These are phyloP conservation scores for Salvelinus namaycush DNA, from an alignment of 2,113 vertebrate species.

Conservation along the genomic window DNA sequence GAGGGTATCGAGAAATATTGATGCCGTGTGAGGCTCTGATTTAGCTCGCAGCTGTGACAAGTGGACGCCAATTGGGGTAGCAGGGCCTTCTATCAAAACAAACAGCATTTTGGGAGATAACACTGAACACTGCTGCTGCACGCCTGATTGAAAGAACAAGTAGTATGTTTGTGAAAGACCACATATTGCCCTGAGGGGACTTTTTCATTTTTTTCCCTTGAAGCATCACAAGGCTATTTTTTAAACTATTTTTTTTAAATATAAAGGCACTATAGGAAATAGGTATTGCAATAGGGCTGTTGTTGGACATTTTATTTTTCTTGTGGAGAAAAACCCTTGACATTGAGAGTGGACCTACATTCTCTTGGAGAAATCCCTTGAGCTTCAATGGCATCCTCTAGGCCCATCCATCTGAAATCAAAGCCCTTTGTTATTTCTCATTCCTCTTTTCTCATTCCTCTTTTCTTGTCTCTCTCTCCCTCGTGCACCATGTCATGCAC, in stretches of 20 bases:
- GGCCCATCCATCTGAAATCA: constrained; percentile 20
- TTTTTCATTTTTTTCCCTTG: not conserved
- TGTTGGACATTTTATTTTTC: not conserved
- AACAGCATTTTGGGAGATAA: constrained; percentile 15
- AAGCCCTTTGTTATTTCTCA: constrained; percentile 20
- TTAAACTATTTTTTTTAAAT: too few species aligned
- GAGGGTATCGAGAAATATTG: constrained; percentile 18
- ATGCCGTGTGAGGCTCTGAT: constrained; percentile 24
- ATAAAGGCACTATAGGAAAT: not conserved
- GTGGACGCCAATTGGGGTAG: constrained; percentile 17
- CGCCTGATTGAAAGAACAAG: not conserved
- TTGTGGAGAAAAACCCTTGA: not conserved
- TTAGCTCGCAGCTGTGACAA: constrained; percentile 24
- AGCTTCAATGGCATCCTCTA: constrained; percentile 7
- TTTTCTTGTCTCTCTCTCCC: not conserved
- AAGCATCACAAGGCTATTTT: not conserved
- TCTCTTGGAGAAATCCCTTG: not conserved
- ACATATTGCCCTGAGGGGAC: not conserved
- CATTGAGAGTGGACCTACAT: not conserved
- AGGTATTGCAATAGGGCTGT: not conserved
- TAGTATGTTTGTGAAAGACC: not conserved
- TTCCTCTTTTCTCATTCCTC: not conserved
- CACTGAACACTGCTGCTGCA: not conserved
- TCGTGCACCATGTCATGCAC: not conserved
- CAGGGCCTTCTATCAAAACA: constrained; percentile 13